Evolutionary conservation across 1,140 invertebrate genomes (phyloP), one percentile per base, ranked within the genome.

Genomic region (Trinorchestia longiramus): DNA sequence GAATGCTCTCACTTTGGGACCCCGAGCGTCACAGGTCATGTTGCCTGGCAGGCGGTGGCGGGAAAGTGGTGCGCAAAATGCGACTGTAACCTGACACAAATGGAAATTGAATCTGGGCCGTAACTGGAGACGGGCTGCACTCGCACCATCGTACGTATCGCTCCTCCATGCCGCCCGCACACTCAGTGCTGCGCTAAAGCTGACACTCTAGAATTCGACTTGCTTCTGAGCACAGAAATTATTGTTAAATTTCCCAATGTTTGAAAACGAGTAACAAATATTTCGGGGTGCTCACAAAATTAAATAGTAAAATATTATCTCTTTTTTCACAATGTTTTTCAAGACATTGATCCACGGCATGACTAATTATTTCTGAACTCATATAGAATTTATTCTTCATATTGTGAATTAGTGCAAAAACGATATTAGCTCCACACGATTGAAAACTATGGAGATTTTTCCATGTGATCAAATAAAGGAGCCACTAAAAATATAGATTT

Each of bases 31-130:
- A 90, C 36, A 90, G 88, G 88, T 90, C 88, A 90, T 90, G 88
- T 43, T 90, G 88, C 43, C 41, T 43, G 43, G 88, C 88, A 42
- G 62, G 88, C 43, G 88, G 88, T 17, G 43, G 41, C 88, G 88
- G 88, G 88, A 90, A 90, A 90, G 88, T 90, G 88, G 88, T 41
- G 88, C 88, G 36, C 88, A 90, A 90, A 90, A 90, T 90, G 88
- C 88, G n/a, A 43, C 88, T 43, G 88, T 90, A 90, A 90, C 88
- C 88, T 90, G 88, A 90, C 88, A 43, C 88, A 90, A 90, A 90
- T 90, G 88, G 88, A 90, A 90, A 90, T 90, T 90, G 88, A 90
- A 90, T 90, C 88, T 90, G 88, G 88, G 88, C 88, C 88, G 88
- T 90, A 90, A 90, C 88, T 43, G 88, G 88, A 90, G 88, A 41